Conservation (phyloP, 2,797 vertebrate species). For the Monodelphis domestica region DNA sequence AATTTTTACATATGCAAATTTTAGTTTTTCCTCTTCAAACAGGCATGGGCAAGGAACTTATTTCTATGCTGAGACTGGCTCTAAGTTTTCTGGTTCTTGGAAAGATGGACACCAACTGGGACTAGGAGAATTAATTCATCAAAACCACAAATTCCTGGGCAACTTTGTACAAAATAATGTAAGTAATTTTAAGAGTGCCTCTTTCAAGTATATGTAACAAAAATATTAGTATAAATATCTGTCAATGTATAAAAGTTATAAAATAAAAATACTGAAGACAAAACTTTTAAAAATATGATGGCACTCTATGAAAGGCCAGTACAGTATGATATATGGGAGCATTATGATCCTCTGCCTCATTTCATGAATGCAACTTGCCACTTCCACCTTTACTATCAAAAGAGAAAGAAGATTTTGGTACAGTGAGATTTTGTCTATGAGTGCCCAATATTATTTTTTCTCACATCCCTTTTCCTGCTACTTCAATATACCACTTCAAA, state of each 20-base stretch:
- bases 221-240: neutral
- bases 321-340: neutral
- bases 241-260: no score
- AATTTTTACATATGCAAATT: neutral
- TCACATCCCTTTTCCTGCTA: neutral
- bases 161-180: slow-evolving; percentile 84
- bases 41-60: slow-evolving; percentile 88
- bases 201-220: neutral
- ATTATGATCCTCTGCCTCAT: neutral
- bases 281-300: neutral
- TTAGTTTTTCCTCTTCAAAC: slow-evolving; percentile 47
- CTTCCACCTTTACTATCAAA: neutral
- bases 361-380: neutral
- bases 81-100: slow-evolving; percentile 89
- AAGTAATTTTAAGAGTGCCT: slow-evolving; percentile 46
- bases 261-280: neutral
- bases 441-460: neutral
- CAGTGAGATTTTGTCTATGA: accelerated
- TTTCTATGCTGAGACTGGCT: slow-evolving; percentile 85
- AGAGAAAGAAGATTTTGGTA: accelerated
- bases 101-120: slow-evolving; percentile 88
- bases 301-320: neutral
- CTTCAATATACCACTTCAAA: neutral
- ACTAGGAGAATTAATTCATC: slow-evolving; percentile 87
- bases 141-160: slow-evolving; percentile 88